Evolutionary conservation across 2,797 vertebrate species (phyloP), one percentile per base, ranked within the genome.

Genomic region (Chelonia mydas): DNA sequence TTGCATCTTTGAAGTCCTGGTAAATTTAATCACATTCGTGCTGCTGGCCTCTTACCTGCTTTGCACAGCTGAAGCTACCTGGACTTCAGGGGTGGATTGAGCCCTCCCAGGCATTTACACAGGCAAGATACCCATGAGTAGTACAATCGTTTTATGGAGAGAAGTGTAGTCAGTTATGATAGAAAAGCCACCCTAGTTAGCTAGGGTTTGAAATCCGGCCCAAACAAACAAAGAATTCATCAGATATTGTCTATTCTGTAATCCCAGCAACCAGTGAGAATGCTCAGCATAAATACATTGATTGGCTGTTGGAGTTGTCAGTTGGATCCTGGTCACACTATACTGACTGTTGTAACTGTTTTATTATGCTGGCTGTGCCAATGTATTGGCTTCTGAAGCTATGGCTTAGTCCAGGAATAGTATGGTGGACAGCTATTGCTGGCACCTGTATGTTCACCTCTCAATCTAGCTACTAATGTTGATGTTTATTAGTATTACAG

Each of bases 381-480:
- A 65, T 72, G 88, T 54, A 82, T 84, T 33, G 10, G 17, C 28
- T 94, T 86, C 90, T 10, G 21, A 79, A 79, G n/a, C 54, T 72
- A 6, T n/a, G 41, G 54, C 23, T 10, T 57, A 49, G 6, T 87
- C 83, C 54, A 53, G 87, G 49, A 84, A 41, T 81, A n/a, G 13
- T 89, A 15, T 33, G 59, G 17, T 76, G 88, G 92, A 57, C 88
- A 93, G 27, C 50, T 25, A 77, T 93, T 92, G 33, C n/a, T 78
- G 82, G 95, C 93, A 97, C 25, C 57, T 76, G 16, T 65, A 86
- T 74, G 21, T 83, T 91, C 96, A 92, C 86, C 77, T 86, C 81
- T 83, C 57, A 86, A 68, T 41, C 87, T 95, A 93, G 86, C 57
- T 95, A 51, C 59, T 83, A 41, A 7, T 84, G 65, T 93, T 95